Conservation (phyloP, 1,140 invertebrate genomes). For the Hydropsyche tenuis region DNA sequence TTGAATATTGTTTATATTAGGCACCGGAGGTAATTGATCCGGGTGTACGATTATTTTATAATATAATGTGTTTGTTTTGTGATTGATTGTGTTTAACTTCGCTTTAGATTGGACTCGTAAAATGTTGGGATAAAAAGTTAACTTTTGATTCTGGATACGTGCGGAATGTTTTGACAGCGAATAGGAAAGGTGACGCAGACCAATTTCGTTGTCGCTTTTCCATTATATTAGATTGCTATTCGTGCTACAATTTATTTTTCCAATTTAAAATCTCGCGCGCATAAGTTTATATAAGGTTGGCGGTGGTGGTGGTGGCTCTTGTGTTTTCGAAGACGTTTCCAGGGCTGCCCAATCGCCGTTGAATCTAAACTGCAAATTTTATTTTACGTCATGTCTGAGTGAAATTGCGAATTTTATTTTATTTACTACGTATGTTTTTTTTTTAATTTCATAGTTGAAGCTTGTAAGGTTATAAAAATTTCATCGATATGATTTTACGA, state of each 20-base stretch:
- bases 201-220: constrained; percentile 27
- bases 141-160: background rate
- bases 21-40: background rate
- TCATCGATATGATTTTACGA: no score
- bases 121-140: no score
- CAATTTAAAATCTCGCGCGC: constrained; percentile 49
- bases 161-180: constrained; percentile 18
- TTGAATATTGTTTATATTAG: constrained; percentile 16
- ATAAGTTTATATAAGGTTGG: constrained; percentile 42
- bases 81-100: no score
- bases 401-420: background rate
- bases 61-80: no score
- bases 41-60: no score
- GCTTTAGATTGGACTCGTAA: no score
- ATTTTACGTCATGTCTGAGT: background rate
- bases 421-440: background rate
- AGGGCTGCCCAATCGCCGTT: constrained; percentile 28
- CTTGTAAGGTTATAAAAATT: no score
- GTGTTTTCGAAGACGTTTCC: constrained; percentile 35
- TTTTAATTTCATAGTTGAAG: no score
- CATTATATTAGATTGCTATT: constrained; percentile 46
- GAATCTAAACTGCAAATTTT: background rate
- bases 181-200: background rate
- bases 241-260: constrained; percentile 50
- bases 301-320: constrained; percentile 4